Evolutionary conservation across 2,113 vertebrate genomes (phyloP).

Genomic region (Phoenicopterus ruber): DNA sequence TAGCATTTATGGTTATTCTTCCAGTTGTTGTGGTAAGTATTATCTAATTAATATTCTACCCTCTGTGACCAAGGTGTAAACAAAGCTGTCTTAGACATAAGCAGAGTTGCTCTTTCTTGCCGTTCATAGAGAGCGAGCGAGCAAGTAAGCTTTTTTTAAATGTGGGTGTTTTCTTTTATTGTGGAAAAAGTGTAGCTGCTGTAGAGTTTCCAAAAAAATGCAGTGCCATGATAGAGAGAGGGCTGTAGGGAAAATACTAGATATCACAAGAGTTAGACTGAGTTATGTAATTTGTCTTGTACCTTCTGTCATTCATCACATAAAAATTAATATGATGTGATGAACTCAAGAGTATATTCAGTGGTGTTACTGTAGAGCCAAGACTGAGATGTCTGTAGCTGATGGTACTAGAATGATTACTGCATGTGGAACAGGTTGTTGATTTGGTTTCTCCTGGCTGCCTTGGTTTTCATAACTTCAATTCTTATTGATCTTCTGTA

Average conservation of each 20-base stretch:
- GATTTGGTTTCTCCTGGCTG: neutral
- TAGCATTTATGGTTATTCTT: conserved; percentile 99
- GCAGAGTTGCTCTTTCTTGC: neutral
- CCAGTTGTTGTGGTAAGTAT: conserved; percentile 95
- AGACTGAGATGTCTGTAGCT: neutral
- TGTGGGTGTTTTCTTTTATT: neutral
- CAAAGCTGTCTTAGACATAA: neutral
- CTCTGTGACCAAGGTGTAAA: neutral
- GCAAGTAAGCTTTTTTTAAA: neutral
- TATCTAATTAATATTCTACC: neutral
- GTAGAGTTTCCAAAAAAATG: neutral
- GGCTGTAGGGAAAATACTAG: neutral
- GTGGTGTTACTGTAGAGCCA: neutral
- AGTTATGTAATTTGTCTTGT: neutral
- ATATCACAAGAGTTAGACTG: neutral
- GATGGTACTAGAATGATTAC: neutral
- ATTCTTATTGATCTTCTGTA: neutral
- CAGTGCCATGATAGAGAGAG: neutral
- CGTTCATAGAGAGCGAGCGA: neutral
- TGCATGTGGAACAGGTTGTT: neutral
- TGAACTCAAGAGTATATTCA: neutral
- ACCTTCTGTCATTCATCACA: neutral
- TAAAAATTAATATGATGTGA: neutral
- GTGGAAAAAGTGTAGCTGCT: neutral
- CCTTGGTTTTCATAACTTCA: neutral